These are phyloP conservation scores for Eupithecia dodoneata DNA, from an alignment of 2,888 invertebrate genomes.

Conservation along the genomic window DNA sequence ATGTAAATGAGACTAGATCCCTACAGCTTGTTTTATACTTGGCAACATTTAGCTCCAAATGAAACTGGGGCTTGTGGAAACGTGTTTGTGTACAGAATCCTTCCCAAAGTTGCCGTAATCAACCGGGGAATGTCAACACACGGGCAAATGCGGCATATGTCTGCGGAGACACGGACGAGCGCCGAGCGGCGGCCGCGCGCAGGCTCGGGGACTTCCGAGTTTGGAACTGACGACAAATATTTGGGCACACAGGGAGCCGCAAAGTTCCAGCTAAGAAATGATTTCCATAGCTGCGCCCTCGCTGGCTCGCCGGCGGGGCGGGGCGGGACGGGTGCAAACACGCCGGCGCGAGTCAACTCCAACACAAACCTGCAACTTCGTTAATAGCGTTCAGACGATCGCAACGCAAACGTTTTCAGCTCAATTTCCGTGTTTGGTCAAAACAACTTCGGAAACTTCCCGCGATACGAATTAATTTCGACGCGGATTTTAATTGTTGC, in stretches of 20 bases:
- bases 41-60: slow-evolving; percentile 29
- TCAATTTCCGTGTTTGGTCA: slow-evolving; percentile 57
- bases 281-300: slow-evolving; percentile 74
- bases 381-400: slow-evolving; percentile 78
- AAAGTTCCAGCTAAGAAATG: slow-evolving; percentile 76
- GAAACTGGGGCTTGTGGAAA: slow-evolving; percentile 28
- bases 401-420: slow-evolving; percentile 61
- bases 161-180: slow-evolving; percentile 67
- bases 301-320: slow-evolving; percentile 71
- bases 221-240: slow-evolving; percentile 74
- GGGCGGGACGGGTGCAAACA: too few relatives aligned
- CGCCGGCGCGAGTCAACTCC: slow-evolving; percentile 64
- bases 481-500: slow-evolving; percentile 20
- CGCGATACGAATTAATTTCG: slow-evolving; percentile 38
- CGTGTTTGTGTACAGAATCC: slow-evolving; percentile 27
- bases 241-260: slow-evolving; percentile 72
- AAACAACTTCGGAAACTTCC: slow-evolving; percentile 43
- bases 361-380: slow-evolving; percentile 77
- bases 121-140: slow-evolving; percentile 59
- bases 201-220: slow-evolving; percentile 47
- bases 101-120: slow-evolving; percentile 56
- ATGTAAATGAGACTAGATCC: not conserved
- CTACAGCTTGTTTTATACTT: slow-evolving; percentile 27
- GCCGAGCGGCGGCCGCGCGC: slow-evolving; percentile 54
- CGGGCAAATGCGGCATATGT: slow-evolving; percentile 60